Base-by-base conservation (phyloP, 2,888 invertebrate genomes). In the Prenolepis imparis region DNA sequence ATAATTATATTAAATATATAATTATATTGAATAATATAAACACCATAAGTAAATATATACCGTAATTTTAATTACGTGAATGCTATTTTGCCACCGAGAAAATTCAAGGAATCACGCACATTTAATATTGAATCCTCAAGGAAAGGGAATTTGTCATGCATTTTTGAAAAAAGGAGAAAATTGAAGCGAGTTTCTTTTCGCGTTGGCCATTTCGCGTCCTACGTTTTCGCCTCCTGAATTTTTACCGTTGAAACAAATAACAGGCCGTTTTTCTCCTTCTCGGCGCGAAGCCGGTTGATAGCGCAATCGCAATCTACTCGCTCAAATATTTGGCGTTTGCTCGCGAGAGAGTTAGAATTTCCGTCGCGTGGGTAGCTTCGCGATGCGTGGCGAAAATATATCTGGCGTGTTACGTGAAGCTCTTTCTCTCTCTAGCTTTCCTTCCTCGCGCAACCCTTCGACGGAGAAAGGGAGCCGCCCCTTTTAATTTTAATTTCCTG, bases 401-500 rank as follows among this genome's bases (percentile, higher is more conserved):
- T 80, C 78, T 44, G 36, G 18, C 44, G 36, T 36, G 52, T 32
- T 18, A 74, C 55, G 5, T 21, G 32, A 85, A 82, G 84, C 77
- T 78, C 55, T 66, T 81, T 70, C 78, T 66, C 80, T 78, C 55
- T 66, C 82, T 66, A 67, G 83, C 86, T 83, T 18, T 52, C 48
- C 18, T 82, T 89, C 78, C 87, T 82, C 81, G 80, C 86, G 89
- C 86, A 84, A 88, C 87, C 88, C 88, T 85, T 83, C 86, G 84
- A 64, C 78, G 6, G 36, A 36, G 36, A 36, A 5, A 3, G 5
- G 77, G 81, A 78, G 83, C 87, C 88, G 86, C 88, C 90, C 88
- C 91, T 93, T 92, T 93, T 93, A 92, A 93, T 93, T 93, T 93
- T 93, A 93, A 93, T 93, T 93, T 93, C 90, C 92, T 93, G 92